Percentiles rank a stretch among this genome's conserved stretches.
phyloP scores from a whole-genome alignment of 2,797 vertebrate genomes.

The Arrhamphus sclerolepis region DNA sequence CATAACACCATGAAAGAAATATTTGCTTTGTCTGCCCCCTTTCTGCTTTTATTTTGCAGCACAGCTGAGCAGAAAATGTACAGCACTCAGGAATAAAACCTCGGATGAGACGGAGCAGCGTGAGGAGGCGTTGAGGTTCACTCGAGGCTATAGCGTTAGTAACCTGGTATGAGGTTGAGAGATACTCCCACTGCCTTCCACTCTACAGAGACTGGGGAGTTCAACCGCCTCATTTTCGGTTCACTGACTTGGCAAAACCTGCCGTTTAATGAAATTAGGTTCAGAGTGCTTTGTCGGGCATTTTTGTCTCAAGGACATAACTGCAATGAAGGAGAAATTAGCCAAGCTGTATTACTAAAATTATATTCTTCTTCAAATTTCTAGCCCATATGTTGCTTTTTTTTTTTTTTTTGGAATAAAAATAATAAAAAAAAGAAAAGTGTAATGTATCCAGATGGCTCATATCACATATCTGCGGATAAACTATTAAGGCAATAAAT shows the following conservation, averaged over 20 bases:
- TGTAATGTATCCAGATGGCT: conserved; percentile 16
- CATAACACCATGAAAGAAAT: conserved; percentile 54
- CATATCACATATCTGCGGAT: neutral
- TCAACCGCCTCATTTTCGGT: conserved; percentile 73
- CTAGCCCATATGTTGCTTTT: conserved; percentile 2
- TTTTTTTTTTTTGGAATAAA: conserved; percentile 16
- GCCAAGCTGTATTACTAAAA: conserved; percentile 13
- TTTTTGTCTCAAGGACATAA: conserved; percentile 68
- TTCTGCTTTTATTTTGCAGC: conserved; percentile 49
- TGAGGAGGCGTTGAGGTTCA: conserved; percentile 48
- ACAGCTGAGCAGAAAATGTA: conserved; percentile 63
- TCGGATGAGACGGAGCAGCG: conserved; percentile 24
- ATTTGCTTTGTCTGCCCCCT: conserved; percentile 45
- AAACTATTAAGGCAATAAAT: neutral
- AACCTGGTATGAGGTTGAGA: conserved; percentile 35
- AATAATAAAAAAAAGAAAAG: neutral
- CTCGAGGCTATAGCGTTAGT: conserved; percentile 26
- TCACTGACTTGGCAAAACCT: conserved; percentile 75
- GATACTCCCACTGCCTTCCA: conserved; percentile 16
- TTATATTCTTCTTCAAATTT: conserved; percentile 9
- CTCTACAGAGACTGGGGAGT: conserved; percentile 57
- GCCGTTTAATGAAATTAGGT: conserved; percentile 73
- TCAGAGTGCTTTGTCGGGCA: conserved; percentile 47
- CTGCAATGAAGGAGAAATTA: conserved; percentile 37
- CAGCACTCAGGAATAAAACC: conserved; percentile 8